A percentile compares a stretch with the other conserved stretches of the same genome.
These are phyloP conservation scores for Pinctada fucata DNA, from an alignment of 2,888 invertebrate genomes.

Conservation along the genomic window DNA sequence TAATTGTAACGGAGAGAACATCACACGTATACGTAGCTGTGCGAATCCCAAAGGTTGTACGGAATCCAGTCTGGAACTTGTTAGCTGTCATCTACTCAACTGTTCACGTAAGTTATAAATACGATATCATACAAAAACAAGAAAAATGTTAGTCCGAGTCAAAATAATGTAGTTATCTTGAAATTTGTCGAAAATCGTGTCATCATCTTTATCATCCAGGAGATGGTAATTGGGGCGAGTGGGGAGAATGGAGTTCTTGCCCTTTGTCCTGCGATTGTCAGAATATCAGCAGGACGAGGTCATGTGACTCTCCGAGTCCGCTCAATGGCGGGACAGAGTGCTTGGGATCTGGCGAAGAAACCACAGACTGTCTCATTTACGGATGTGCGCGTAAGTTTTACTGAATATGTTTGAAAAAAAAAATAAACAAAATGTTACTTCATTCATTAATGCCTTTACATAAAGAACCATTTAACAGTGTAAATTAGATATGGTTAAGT, in stretches of 20 bases:
- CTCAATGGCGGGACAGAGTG: neutral
- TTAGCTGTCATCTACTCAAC: neutral
- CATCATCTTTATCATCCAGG: neutral
- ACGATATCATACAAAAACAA: too few species aligned
- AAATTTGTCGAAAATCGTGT: too few species aligned
- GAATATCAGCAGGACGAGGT: neutral
- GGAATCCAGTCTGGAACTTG: neutral
- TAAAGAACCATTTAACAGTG: too few species aligned
- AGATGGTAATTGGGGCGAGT: neutral
- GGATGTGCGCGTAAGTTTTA: neutral
- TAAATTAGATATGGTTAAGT: too few species aligned
- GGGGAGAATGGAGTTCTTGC: neutral
- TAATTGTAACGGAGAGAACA: constrained; percentile 1
- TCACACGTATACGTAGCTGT: neutral
- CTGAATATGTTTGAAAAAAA: neutral
- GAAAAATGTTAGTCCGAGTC: too few species aligned
- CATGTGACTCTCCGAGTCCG: neutral
- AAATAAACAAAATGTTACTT: too few species aligned
- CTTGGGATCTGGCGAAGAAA: neutral
- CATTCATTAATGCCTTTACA: too few species aligned
- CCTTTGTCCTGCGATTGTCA: neutral
- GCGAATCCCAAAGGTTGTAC: neutral
- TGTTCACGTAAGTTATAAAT: too few species aligned
- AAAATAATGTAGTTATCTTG: too few species aligned
- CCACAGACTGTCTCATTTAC: neutral